These are phyloP conservation scores for Ennomos erosarius DNA, from an alignment of 2,888 invertebrate genomes.

Conservation along the genomic window DNA sequence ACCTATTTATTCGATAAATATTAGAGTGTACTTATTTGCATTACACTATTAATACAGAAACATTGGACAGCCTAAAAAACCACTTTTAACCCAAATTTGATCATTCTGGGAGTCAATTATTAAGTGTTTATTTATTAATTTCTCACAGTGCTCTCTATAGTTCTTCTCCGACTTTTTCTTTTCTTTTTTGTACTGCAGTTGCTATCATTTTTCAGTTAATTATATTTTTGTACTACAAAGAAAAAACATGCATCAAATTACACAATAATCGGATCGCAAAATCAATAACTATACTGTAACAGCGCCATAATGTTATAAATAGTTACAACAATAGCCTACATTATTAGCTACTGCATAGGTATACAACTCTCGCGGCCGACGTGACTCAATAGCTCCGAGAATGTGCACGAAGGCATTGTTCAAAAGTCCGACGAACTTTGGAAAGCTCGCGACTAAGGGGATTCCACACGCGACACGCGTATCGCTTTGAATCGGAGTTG, in stretches of 20 bases:
- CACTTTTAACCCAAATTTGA: too few species aligned
- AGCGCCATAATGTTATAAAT: conserved; percentile 22
- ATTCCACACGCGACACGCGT: conserved; percentile 34
- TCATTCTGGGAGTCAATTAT: too few species aligned
- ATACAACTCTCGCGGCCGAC: conserved; percentile 50
- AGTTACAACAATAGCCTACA: conserved; percentile 18
- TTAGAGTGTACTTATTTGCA: too few species aligned
- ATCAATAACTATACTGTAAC: conserved; percentile 6
- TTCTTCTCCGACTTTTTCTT: too few species aligned
- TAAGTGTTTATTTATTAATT: too few species aligned
- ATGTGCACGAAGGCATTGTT: conserved; percentile 67
- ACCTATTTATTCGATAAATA: too few species aligned
- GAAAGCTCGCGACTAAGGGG: conserved; percentile 52
- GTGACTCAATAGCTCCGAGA: conserved; percentile 63
- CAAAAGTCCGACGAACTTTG: conserved; percentile 69
- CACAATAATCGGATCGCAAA: conserved; percentile 1
- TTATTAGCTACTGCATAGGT: conserved; percentile 32
- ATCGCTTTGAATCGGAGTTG: not conserved
- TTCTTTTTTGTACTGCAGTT: too few species aligned
- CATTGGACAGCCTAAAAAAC: too few species aligned
- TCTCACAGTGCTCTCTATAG: too few species aligned
- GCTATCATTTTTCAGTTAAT: not conserved
- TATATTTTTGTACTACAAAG: not conserved
- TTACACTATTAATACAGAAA: too few species aligned
- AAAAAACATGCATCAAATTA: not conserved